These are phyloP conservation scores for Thymelicus sylvestris DNA, from an alignment of 2,888 invertebrate genomes.

Conservation along the genomic window DNA sequence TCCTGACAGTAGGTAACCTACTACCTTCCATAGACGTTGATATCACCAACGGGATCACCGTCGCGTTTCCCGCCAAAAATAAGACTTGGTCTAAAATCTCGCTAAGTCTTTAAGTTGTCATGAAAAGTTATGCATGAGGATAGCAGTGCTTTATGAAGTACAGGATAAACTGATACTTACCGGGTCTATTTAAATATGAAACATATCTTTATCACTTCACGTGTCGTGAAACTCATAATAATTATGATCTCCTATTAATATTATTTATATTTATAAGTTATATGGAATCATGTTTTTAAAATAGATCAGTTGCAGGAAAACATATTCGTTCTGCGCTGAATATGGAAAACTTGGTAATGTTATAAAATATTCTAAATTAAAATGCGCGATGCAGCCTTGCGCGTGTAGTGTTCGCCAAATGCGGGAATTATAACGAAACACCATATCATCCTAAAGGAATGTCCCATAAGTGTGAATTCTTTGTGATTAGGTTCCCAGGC, in stretches of 20 bases:
- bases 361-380: conserved; percentile 28
- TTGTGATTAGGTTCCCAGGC: conserved; percentile 15
- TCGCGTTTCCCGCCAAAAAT: too few relatives aligned
- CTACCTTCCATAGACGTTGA: too few relatives aligned
- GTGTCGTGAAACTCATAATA: too few relatives aligned
- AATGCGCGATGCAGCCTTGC: conserved; percentile 9
- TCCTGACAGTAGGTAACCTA: too few relatives aligned
- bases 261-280: not conserved
- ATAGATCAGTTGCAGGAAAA: conserved; percentile 21
- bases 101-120: too few relatives aligned
- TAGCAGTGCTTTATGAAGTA: too few relatives aligned
- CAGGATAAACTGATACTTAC: too few relatives aligned
- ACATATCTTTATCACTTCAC: too few relatives aligned
- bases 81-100: too few relatives aligned
- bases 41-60: too few relatives aligned
- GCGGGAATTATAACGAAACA: conserved; percentile 21
- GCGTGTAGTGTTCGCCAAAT: conserved; percentile 24
- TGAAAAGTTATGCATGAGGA: too few relatives aligned
- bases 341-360: conserved; percentile 21
- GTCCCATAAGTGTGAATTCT: conserved; percentile 2
- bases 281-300: conserved; percentile 7
- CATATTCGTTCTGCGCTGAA: conserved; percentile 23
- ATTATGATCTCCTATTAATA: not conserved
- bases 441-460: conserved; percentile 28
- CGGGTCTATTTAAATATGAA: too few relatives aligned